Evolutionary conservation across 2,113 vertebrate genomes (phyloP).

Genomic region (Hippoglossus stenolepis): DNA sequence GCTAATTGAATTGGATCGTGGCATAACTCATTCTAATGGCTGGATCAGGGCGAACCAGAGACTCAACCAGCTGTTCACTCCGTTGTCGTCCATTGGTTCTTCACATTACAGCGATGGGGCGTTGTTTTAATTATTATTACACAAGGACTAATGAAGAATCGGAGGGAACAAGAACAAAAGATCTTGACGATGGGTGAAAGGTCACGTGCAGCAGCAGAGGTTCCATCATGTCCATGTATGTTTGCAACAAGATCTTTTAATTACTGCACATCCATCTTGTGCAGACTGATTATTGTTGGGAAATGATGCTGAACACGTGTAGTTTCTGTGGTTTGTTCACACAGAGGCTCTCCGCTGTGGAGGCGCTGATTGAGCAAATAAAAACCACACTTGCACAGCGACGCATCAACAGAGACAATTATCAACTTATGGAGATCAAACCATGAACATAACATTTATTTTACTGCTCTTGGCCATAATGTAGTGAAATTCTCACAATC

Average conservation of each 20-base stretch:
- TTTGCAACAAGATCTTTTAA: constrained; percentile 34
- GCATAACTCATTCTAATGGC: constrained; percentile 60
- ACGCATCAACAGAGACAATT: too few relatives aligned
- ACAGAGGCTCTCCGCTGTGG: background rate
- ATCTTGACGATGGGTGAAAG: constrained; percentile 38
- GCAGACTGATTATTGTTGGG: constrained; percentile 1
- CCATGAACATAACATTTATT: constrained; percentile 2
- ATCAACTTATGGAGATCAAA: too few relatives aligned
- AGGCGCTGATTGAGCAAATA: constrained; percentile 20
- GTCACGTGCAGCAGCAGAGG: constrained; percentile 16
- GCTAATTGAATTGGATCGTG: constrained; percentile 63
- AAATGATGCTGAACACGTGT: constrained; percentile 7
- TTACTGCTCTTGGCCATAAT: background rate
- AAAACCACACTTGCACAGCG: background rate
- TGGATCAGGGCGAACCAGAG: constrained; percentile 23
- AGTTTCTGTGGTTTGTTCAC: background rate
- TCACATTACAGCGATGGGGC: constrained; percentile 2
- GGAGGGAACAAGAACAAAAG: constrained; percentile 39
- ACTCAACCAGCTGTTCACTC: constrained; percentile 60
- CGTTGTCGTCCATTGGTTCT: constrained; percentile 16
- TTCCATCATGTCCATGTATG: background rate
- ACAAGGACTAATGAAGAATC: constrained; percentile 12
- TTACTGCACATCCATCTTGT: constrained; percentile 14
- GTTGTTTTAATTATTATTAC: constrained; percentile 60
- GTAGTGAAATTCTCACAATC: background rate